These are phyloP conservation scores for Eristalis intricaria DNA, from an alignment of 2,888 invertebrate species.

Conservation along the genomic window DNA sequence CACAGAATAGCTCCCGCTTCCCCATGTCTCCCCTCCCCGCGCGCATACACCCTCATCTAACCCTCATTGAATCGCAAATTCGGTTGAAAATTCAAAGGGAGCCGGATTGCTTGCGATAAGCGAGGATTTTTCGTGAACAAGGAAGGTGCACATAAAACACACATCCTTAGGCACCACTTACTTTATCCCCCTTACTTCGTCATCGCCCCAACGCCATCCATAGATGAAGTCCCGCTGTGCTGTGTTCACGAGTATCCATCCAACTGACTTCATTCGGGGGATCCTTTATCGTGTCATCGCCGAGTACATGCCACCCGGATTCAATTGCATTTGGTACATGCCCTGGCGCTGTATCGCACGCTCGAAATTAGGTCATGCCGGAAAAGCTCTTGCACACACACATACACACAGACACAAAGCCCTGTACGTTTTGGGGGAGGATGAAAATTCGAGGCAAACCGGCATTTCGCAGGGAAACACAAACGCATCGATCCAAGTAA, in stretches of 20 bases:
- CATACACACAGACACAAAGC: neutral
- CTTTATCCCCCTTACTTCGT: constrained; percentile 14
- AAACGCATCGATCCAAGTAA: constrained; percentile 60
- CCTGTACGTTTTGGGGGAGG: neutral
- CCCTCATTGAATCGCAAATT: neutral
- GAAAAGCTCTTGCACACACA: constrained; percentile 47
- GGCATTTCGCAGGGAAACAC: constrained; percentile 47
- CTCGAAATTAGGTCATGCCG: constrained; percentile 65
- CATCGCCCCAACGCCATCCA: neutral
- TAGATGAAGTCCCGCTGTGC: neutral
- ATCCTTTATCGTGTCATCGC: constrained; percentile 18
- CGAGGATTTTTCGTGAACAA: constrained; percentile 10
- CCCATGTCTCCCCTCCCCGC: neutral
- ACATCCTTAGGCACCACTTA: constrained; percentile 26
- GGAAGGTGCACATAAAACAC: constrained; percentile 24
- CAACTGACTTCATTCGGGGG: neutral
- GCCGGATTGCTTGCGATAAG: too few relatives aligned
- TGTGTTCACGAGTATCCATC: neutral
- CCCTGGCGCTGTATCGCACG: constrained; percentile 34
- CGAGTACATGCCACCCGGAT: constrained; percentile 15
- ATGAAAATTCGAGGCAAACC: constrained; percentile 19
- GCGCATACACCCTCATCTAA: neutral
- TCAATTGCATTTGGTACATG: constrained; percentile 50
- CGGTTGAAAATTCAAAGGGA: neutral
- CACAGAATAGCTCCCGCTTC: neutral